Evolutionary conservation across 30 jellyfish, hydroid and myxozoan species (phyloP).

Genomic region (Aurelia sp.): DNA sequence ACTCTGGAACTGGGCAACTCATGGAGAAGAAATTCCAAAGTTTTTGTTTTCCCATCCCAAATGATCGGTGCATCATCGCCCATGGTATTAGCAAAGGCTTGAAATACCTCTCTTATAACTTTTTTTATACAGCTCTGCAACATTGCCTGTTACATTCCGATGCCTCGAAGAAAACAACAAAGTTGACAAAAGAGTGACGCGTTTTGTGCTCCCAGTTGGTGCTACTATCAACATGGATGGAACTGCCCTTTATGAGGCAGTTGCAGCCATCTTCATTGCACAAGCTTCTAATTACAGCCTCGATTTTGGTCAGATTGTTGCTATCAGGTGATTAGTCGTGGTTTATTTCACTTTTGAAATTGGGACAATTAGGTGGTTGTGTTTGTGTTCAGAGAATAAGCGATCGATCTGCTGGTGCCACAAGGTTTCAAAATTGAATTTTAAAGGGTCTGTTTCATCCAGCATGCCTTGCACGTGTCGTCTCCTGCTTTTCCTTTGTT

Average conservation of each 20-base stretch:
- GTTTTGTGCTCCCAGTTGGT: slow-evolving; percentile 84
- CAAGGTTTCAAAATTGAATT: too few species aligned
- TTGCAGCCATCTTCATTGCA: slow-evolving; percentile 88
- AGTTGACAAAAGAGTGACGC: slow-evolving; percentile 77
- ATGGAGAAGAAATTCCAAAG: too few species aligned
- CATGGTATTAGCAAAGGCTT: too few species aligned
- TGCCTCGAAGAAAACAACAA: slow-evolving; percentile 77
- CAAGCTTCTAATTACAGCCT: slow-evolving; percentile 71
- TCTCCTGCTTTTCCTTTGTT: too few species aligned
- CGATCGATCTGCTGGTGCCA: too few species aligned
- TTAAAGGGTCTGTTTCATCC: too few species aligned
- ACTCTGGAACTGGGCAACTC: too few species aligned
- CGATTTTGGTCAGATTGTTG: slow-evolving; percentile 67
- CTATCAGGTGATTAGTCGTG: slow-evolving; percentile 56
- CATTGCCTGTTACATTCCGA: slow-evolving; percentile 82
- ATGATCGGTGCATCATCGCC: too few species aligned
- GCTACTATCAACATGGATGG: slow-evolving; percentile 87
- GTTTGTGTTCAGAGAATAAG: too few species aligned
- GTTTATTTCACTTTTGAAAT: not conserved
- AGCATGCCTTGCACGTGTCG: too few species aligned
- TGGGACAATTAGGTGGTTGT: not conserved
- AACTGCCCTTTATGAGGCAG: slow-evolving; percentile 89
- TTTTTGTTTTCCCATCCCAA: too few species aligned
- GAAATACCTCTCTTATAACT: not conserved
- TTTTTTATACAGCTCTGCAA: slow-evolving; percentile 69